Conservation (phyloP, 2,888 invertebrate genomes). For the Pollenia amentaria region DNA sequence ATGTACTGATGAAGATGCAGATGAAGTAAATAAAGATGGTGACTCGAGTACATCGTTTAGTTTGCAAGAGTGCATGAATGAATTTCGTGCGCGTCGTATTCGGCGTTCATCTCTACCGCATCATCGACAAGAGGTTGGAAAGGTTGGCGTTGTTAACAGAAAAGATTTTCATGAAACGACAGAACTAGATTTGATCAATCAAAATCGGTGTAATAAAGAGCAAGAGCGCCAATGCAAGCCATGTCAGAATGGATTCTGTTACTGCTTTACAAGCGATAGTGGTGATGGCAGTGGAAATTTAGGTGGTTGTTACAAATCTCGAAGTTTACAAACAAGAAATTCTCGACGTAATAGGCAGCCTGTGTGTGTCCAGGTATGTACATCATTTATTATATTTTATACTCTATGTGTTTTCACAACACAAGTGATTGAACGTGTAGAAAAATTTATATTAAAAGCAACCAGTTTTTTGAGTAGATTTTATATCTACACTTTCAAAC, state of each 20-base stretch:
- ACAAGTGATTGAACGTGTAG: no score
- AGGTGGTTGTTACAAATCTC: slow-evolving; percentile 73
- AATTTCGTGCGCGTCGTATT: slow-evolving; percentile 81
- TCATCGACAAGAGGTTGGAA: slow-evolving; percentile 75
- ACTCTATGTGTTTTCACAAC: no score
- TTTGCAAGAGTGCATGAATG: slow-evolving; percentile 82
- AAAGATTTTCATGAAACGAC: slow-evolving; percentile 48
- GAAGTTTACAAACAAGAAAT: slow-evolving; percentile 77
- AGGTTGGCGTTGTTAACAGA: not conserved
- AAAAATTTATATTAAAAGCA: no score
- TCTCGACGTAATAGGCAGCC: slow-evolving; percentile 77
- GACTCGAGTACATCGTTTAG: slow-evolving; percentile 82
- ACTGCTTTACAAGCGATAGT: slow-evolving; percentile 84
- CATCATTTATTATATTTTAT: not conserved
- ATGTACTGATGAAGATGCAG: slow-evolving; percentile 70
- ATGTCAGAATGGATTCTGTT: slow-evolving; percentile 83
- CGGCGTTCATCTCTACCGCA: slow-evolving; percentile 79
- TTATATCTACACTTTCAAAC: no score
- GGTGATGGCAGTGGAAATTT: slow-evolving; percentile 77
- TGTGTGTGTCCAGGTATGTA: slow-evolving; percentile 77
- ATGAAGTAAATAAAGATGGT: slow-evolving; percentile 76
- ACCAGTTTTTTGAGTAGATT: no score
- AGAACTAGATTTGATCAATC: slow-evolving; percentile 81
- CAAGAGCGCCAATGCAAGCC: slow-evolving; percentile 83
- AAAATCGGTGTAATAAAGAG: slow-evolving; percentile 82